Evolutionary conservation across 2,797 vertebrate species (phyloP).

Genomic region (Pristis pectinata): DNA sequence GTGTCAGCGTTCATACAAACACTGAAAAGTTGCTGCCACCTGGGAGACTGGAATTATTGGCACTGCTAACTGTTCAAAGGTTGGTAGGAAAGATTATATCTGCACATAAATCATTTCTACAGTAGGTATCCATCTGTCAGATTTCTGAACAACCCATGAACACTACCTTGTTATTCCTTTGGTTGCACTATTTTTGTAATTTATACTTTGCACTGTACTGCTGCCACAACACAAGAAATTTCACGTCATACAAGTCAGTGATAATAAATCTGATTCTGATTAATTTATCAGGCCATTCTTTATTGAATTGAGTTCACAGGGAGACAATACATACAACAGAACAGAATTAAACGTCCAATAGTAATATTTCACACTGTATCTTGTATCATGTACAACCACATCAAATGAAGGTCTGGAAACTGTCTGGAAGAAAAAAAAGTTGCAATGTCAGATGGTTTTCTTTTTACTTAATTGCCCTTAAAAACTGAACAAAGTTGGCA

Average conservation of each 20-base stretch:
- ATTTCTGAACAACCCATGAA: too few relatives aligned
- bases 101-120: conserved; percentile 7
- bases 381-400: conserved; percentile 31
- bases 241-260: too few relatives aligned
- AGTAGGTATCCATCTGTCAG: not conserved
- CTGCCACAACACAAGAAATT: too few relatives aligned
- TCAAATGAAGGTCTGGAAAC: conserved; percentile 15
- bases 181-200: too few relatives aligned
- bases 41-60: not conserved
- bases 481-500: not conserved
- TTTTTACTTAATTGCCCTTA: not conserved
- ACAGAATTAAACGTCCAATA: not conserved
- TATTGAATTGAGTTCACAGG: conserved; percentile 24
- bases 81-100: not conserved
- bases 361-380: conserved; percentile 31
- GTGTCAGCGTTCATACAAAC: not conserved
- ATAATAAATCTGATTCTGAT: too few relatives aligned
- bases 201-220: too few relatives aligned
- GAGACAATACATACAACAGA: conserved; percentile 29
- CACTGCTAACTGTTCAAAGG: not conserved
- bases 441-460: not conserved
- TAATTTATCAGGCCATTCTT: conserved; percentile 12
- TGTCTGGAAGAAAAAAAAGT: conserved; percentile 16
- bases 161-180: too few relatives aligned
- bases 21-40: not conserved